Evolutionary conservation across 2,888 invertebrate species (phyloP).

Genomic region (Physocephala rufipes): DNA sequence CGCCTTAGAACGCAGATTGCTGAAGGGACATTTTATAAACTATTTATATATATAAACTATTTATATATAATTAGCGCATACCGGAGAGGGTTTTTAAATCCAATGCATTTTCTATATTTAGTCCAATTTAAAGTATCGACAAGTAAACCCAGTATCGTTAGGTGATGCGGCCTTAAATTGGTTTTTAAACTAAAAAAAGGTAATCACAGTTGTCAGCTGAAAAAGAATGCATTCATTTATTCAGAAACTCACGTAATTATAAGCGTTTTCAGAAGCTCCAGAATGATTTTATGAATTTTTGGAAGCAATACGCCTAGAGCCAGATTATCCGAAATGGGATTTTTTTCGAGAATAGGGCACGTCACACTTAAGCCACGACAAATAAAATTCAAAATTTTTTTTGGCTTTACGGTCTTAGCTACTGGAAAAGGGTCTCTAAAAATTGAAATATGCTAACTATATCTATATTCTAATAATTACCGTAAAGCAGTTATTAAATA

Average conservation of each 20-base stretch:
- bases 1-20: conserved; percentile 47
- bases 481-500: conserved; percentile 50
- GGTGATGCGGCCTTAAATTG: conserved; percentile 51
- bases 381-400: conserved; percentile 54
- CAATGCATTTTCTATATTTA: conserved; percentile 47
- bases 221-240: not conserved
- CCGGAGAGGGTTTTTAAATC: conserved; percentile 51
- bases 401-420: conserved; percentile 52
- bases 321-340: conserved; percentile 54
- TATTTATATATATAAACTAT: not conserved
- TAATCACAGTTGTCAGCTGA: conserved; percentile 20
- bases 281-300: conserved; percentile 51
- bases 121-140: conserved; percentile 56
- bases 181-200: conserved; percentile 46
- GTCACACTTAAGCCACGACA: conserved; percentile 54
- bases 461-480: conserved; percentile 38
- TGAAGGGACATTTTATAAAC: conserved; percentile 32
- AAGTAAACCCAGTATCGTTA: conserved; percentile 49
- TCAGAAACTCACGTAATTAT: conserved; percentile 51
- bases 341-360: conserved; percentile 50
- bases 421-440: conserved; percentile 57
- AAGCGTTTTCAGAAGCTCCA: conserved; percentile 49
- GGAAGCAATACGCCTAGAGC: conserved; percentile 54
- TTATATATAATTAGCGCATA: conserved; percentile 39
- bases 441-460: not conserved